These are phyloP conservation scores for Rhorus exstirpatorius DNA, from an alignment of 2,888 invertebrate genomes.

Conservation along the genomic window DNA sequence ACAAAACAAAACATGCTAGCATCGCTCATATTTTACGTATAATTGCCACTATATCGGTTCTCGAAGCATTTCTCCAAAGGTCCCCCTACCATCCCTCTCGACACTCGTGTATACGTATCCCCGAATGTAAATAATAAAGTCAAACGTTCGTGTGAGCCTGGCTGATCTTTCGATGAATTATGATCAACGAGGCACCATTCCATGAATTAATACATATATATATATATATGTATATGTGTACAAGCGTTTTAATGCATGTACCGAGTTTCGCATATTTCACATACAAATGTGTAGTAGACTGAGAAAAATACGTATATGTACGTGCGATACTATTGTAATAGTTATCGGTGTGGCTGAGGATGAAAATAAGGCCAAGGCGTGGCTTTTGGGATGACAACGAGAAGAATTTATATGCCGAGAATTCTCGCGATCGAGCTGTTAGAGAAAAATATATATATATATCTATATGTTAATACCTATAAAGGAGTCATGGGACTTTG, in stretches of 20 bases:
- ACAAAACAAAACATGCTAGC: slow-evolving; percentile 24
- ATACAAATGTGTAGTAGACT: background rate
- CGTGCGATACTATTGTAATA: slow-evolving; percentile 7
- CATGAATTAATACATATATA: slow-evolving; percentile 13
- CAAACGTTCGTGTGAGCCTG: slow-evolving; percentile 21
- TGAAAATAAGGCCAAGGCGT: slow-evolving; percentile 72
- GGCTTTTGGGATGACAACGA: slow-evolving; percentile 70
- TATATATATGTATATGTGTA: too few relatives aligned
- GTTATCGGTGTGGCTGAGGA: slow-evolving; percentile 42
- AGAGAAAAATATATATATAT: background rate
- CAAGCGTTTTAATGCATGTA: background rate
- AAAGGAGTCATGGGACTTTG: slow-evolving; percentile 69
- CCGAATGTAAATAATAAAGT: slow-evolving; percentile 57
- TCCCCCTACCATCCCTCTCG: background rate
- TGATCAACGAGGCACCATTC: slow-evolving; percentile 35
- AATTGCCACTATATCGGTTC: slow-evolving; percentile 63
- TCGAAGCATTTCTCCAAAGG: slow-evolving; percentile 22
- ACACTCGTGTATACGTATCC: slow-evolving; percentile 2
- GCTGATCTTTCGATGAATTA: slow-evolving; percentile 58
- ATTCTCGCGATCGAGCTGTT: background rate
- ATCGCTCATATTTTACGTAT: slow-evolving; percentile 63
- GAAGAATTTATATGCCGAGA: slow-evolving; percentile 68
- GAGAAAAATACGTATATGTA: background rate
- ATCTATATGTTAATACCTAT: background rate
- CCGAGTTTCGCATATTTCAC: background rate